These are phyloP conservation scores for Actinia tenebrosa DNA, from an alignment of 64 coral and sea anemone genomes.

Conservation along the genomic window DNA sequence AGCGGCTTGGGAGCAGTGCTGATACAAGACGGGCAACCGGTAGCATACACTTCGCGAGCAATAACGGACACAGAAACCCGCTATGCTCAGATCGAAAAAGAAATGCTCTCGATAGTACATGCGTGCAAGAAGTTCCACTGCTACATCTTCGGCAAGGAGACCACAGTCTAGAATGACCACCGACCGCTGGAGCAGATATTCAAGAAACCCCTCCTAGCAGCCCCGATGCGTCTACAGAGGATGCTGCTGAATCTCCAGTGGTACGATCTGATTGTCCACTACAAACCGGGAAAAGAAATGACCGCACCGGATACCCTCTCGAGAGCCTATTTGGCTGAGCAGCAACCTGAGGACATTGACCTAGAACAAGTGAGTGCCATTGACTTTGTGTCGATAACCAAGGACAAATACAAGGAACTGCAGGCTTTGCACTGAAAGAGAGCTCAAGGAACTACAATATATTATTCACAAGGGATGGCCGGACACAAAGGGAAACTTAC, in stretches of 20 bases:
- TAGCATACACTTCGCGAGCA: constrained; percentile 12
- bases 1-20: constrained; percentile 20
- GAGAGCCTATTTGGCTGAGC: background rate
- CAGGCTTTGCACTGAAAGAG: constrained; percentile 5
- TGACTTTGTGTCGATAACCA: constrained; percentile 22
- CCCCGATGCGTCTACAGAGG: constrained; percentile 37
- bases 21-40: background rate
- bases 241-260: constrained; percentile 44
- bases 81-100: constrained; percentile 24
- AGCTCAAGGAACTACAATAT: constrained; percentile 12
- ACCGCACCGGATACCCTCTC: background rate
- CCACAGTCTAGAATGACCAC: constrained; percentile 32
- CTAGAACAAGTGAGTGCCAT: background rate
- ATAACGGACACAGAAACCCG: constrained; percentile 5
- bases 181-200: constrained; percentile 21
- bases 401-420: background rate
- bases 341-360: background rate
- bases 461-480: constrained; percentile 18
- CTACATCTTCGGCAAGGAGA: constrained; percentile 40
- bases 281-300: constrained; percentile 37
- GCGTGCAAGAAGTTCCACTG: constrained; percentile 32
- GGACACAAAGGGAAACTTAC: background rate
- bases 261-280: constrained; percentile 40
- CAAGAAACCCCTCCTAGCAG: constrained; percentile 36
- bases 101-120: constrained; percentile 29